Percentiles rank a stretch among this genome's conserved stretches.
Evolutionary conservation across 2,888 invertebrate genomes (phyloP).

Genomic region (Macaria liturata): DNA sequence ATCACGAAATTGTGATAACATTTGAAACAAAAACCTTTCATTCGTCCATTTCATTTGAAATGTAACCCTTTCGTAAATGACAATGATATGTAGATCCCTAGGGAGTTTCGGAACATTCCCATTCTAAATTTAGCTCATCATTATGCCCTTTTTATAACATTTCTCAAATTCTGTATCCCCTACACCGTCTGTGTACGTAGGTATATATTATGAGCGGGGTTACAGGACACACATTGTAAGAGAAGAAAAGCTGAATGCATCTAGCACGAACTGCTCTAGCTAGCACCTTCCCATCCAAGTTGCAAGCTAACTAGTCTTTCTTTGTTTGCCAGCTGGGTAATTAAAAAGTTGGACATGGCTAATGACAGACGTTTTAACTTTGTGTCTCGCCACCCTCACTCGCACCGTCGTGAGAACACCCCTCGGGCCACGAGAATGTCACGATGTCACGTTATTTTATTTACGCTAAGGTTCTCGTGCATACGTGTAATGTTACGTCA

Average conservation of each 20-base stretch:
- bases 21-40: background rate
- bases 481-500: slow-evolving; percentile 7
- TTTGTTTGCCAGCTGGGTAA: slow-evolving; percentile 17
- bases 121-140: slow-evolving; percentile 6
- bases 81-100: slow-evolving; percentile 10
- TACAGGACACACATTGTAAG: no score
- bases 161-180: no score
- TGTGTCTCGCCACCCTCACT: slow-evolving; percentile 2
- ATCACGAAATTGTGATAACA: no score
- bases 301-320: slow-evolving; percentile 6
- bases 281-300: no score
- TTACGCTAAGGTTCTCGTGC: slow-evolving; percentile 9
- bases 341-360: slow-evolving; percentile 12
- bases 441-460: slow-evolving; percentile 15
- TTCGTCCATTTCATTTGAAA: slow-evolving; percentile 10
- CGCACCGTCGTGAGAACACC: slow-evolving; percentile 13
- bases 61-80: slow-evolving; percentile 16
- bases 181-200: no score
- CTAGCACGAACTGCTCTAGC: no score
- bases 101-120: slow-evolving; percentile 3
- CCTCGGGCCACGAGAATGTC: slow-evolving; percentile 11
- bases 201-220: no score
- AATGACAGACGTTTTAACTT: slow-evolving; percentile 17
- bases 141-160: background rate
- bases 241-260: no score